Evolutionary conservation across 1,140 invertebrate species (phyloP), one percentile per base, ranked within the genome.

Genomic region (Adoxophyes honmai): DNA sequence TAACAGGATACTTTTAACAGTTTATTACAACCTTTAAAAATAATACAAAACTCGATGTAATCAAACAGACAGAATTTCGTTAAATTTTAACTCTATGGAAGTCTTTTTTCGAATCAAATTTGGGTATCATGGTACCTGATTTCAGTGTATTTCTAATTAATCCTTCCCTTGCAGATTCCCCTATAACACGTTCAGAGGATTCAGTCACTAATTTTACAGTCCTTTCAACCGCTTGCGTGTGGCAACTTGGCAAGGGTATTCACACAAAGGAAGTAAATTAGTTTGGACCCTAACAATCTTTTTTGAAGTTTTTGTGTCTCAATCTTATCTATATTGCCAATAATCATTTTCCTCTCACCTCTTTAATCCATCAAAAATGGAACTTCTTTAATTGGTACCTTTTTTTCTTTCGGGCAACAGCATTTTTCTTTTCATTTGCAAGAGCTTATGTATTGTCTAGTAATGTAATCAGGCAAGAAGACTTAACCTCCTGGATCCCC

Each of bases 311-410:
- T n/a, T 6, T 18, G 9, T 53, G 51, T 52, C 11, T 52, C 21
- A 13, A 4, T 15, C 33, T 7, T 34, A 52, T 52, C 51, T 7
- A 34, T 35, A 53, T 11, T 33, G 34, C 52, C 15, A 7, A 53
- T 53, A 11, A 36, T n/a, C 52, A 53, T 53, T 15, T 53, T 36
- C 14, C 52, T 53, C 3, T 34, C 28, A 52, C 48, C 8, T 36
- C 52, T 53, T 53, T 53, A 11, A 36, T 53, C 52, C 15, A 35
- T n/a, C n/a, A n/a, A n/a, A n/a, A n/a, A n/a, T n/a, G n/a, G n/a
- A n/a, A n/a, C n/a, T n/a, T n/a, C n/a, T n/a, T n/a, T n/a, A n/a
- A n/a, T n/a, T n/a, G n/a, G n/a, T n/a, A n/a, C n/a, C n/a, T n/a
- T n/a, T n/a, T n/a, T n/a, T n/a, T n/a, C n/a, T n/a, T n/a, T n/a